Evolutionary conservation across 2,113 vertebrate genomes (phyloP), one percentile per base, ranked within the genome.

Genomic region (Progne subis): DNA sequence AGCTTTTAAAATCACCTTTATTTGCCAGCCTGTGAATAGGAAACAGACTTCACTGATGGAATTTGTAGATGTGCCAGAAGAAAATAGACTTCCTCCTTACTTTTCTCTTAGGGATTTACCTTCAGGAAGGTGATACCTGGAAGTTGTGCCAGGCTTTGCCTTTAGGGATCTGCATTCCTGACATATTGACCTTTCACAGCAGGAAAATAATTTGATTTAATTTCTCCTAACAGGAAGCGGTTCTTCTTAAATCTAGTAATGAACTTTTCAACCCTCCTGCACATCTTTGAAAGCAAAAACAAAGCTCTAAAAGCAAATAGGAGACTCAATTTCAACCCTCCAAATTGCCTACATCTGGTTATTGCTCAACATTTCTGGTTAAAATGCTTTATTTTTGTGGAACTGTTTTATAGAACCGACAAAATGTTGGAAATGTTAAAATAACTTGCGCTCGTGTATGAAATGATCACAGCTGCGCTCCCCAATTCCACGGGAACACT

Each of bases 381-480:
- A 92, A 96, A 96, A 95, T 50, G 85, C 94, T 97, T 95, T 94
- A 93, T 96, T 96, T 97, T 86, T 88, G 81, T 90, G 89, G 75
- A 96, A 91, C 82, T 67, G 29, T 92, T 97, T 97, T 91, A 91
- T 18, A 74, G 95, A 93, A 89, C 92, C 16, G 77, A 95, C 92
- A 90, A 96, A 96, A 94, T 17, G 83, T 69, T 96, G 91, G 95
- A 86, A 93, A 95, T 94, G 88, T 78, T 74, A 95, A 95, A 97
- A 78, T 94, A 93, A 91, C 94, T 91, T 32, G 72, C 2, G 60
- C 61, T 96, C 37, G 18, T 26, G 76, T 95, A 93, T 95, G 96
- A 96, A 96, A 97, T 3, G 90, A 94, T 95, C 96, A 82, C 98
- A 97, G 97, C 97, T 97, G 98, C 18, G 43, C 94, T 92, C 59